These are phyloP conservation scores for Ceriagrion tenellum DNA, from an alignment of 2,888 invertebrate species.

Conservation along the genomic window DNA sequence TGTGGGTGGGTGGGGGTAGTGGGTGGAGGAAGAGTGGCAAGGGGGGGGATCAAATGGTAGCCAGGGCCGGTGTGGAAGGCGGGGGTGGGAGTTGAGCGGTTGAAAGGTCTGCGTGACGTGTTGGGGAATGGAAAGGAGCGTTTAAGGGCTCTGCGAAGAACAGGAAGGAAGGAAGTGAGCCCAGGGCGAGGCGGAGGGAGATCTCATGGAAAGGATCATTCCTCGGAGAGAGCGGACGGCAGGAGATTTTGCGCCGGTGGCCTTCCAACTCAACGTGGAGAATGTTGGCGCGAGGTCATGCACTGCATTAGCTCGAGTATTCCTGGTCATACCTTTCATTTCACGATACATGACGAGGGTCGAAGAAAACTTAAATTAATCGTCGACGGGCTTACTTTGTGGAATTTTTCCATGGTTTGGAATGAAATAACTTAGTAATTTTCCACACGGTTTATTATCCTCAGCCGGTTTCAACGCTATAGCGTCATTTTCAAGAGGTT, in stretches of 20 bases:
- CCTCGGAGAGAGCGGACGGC: background rate
- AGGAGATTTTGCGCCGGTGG: background rate
- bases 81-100: too few species aligned
- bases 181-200: background rate
- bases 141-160: background rate
- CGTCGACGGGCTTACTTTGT: too few species aligned
- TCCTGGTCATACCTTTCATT: too few species aligned
- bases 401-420: too few species aligned
- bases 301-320: too few species aligned
- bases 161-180: background rate
- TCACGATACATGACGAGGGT: too few species aligned
- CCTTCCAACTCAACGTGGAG: background rate
- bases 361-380: too few species aligned
- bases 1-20: background rate
- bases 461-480: too few species aligned
- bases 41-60: background rate
- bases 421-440: too few species aligned
- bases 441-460: too few species aligned
- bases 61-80: background rate
- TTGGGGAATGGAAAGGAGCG: background rate
- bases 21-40: background rate
- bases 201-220: background rate
- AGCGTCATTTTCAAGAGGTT: too few species aligned
- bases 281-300: background rate
- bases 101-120: background rate